Evolutionary conservation across 2,888 invertebrate genomes (phyloP), one percentile per base, ranked within the genome.

Genomic region (Drosophila picticornis): DNA sequence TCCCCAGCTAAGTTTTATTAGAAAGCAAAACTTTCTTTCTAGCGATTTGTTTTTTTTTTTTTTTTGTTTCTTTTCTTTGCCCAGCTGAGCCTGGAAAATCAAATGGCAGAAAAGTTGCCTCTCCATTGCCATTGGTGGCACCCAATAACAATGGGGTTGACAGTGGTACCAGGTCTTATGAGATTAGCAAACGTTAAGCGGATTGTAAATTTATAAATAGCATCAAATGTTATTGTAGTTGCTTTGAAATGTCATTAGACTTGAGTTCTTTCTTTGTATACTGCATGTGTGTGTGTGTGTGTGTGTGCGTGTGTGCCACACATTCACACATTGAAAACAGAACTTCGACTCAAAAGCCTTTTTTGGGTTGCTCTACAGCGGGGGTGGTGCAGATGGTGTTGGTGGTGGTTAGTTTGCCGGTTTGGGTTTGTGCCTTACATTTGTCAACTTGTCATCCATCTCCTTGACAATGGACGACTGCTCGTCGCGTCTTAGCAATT

Each of bases 171-270:
- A 82, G 88, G 81, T 81, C 82, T 89, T 87, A 87, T 58, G 62
- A 74, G 89, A 90, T 87, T 89, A 87, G 76, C 74, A 75, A 57
- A 70, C 72, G 72, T 57, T 75, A 81, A 83, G 80, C 74, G 80
- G 89, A 87, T 83, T 87, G 80, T 76, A 85, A 87, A 87, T 89
- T 87, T 87, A 87, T 89, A 87, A 87, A 89, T 85, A 77, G 83
- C 87, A 80, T 76, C 80, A 84, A 80, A 84, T 82, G 83, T 75
- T 83, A 80, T 75, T 66, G 68, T 68, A 62, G 67, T 66, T 69
- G 31, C 73, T 67, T 77, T 77, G 50, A 80, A 77, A 81, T 81
- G 80, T 80, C 80, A 81, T 80, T 81, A 81, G 81, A 77, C 61
- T 48, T 60, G 66, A 67, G 66, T 64, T 57, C 65, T 36, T 64